Percentiles rank a stretch among this genome's conserved stretches.
Conservation (phyloP, 2,113 vertebrate species). For the Ageneiosus marmoratus region DNA sequence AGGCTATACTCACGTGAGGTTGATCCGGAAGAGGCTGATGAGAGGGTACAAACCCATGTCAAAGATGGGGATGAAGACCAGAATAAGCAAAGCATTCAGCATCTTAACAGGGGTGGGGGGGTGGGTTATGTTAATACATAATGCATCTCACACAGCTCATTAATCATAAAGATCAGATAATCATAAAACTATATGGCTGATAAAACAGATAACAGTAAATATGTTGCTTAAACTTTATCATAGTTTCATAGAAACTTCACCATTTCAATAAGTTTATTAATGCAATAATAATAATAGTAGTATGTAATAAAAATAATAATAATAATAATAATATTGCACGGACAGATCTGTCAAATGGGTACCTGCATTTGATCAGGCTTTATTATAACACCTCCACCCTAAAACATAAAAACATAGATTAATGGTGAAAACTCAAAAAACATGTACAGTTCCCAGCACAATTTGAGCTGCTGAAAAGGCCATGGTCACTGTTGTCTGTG, state of each 20-base stretch:
- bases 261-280: too few species aligned
- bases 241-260: too few species aligned
- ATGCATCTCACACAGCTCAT: neutral
- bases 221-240: slow-evolving; percentile 10
- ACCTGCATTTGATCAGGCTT: slow-evolving; percentile 98
- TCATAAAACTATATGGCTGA: slow-evolving; percentile 50
- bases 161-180: slow-evolving; percentile 47
- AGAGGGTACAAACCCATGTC: slow-evolving; percentile 91
- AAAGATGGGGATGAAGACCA: slow-evolving; percentile 91
- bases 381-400: slow-evolving; percentile 81
- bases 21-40: slow-evolving; percentile 81
- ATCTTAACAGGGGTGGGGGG: slow-evolving; percentile 72
- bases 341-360: neutral
- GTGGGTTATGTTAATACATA: neutral
- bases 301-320: too few species aligned
- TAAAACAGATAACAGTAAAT: slow-evolving; percentile 21
- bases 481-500: too few species aligned
- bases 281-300: too few species aligned
- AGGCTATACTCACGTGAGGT: slow-evolving; percentile 85
- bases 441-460: too few species aligned
- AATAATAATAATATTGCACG: too few species aligned
- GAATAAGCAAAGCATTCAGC: slow-evolving; percentile 92
- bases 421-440: neutral
- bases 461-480: too few species aligned
- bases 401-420: neutral